phyloP scores from a whole-genome alignment of 2,888 invertebrate genomes.

The Scrobipalpa atriplicella region DNA sequence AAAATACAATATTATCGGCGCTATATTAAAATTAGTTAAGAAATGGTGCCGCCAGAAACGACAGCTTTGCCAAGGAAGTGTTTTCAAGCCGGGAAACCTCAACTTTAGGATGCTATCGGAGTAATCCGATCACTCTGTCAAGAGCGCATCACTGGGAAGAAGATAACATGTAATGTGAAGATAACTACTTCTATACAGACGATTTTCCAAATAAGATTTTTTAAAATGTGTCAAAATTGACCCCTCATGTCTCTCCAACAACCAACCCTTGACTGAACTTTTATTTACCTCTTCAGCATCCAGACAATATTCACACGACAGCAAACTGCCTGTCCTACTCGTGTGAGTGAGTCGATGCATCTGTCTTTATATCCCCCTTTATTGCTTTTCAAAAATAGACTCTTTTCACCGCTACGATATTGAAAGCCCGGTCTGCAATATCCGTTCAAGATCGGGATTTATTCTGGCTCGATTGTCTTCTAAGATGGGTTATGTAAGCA shows the following conservation, averaged over 20 bases:
- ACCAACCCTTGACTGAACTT: background rate
- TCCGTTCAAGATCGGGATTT: constrained; percentile 10
- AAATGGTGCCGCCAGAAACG: too few relatives aligned
- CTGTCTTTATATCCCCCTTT: constrained; percentile 28
- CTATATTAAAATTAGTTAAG: too few relatives aligned
- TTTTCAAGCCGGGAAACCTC: too few relatives aligned
- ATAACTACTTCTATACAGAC: too few relatives aligned
- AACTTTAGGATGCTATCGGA: too few relatives aligned
- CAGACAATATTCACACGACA: constrained; percentile 39
- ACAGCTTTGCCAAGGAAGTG: too few relatives aligned
- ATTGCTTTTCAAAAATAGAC: constrained; percentile 28
- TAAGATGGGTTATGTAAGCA: constrained; percentile 1
- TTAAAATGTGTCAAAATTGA: background rate
- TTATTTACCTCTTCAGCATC: constrained; percentile 8
- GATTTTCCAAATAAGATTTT: too few relatives aligned
- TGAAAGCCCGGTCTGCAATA: constrained; percentile 16
- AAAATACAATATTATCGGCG: too few relatives aligned
- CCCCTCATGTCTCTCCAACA: background rate
- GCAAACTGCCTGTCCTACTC: constrained; percentile 33
- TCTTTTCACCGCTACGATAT: constrained; percentile 14
- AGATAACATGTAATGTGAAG: too few relatives aligned
- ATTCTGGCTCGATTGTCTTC: constrained; percentile 13
- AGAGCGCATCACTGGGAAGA: too few relatives aligned
- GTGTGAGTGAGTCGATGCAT: constrained; percentile 33
- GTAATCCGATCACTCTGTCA: too few relatives aligned